Evolutionary conservation across 2,888 invertebrate genomes (phyloP).

Genomic region (Eueremaeus valkanovi): DNA sequence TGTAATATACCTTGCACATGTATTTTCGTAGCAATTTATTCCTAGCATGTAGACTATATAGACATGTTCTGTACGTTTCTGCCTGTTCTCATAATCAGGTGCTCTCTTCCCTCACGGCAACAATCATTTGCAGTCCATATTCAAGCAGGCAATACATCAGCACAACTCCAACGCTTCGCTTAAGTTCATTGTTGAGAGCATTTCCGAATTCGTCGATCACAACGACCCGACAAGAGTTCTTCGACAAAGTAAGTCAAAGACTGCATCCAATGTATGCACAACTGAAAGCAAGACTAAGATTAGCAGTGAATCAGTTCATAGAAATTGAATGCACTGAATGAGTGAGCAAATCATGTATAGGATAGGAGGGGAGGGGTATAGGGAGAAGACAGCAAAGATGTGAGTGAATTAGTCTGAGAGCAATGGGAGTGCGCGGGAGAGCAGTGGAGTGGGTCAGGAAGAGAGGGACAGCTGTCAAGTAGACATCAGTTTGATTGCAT

Average conservation of each 20-base stretch:
- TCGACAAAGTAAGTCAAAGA: conserved; percentile 18
- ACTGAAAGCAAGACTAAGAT: background rate
- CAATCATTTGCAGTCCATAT: conserved; percentile 5
- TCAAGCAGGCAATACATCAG: conserved; percentile 1
- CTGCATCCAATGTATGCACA: background rate
- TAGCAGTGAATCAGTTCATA: too few relatives aligned
- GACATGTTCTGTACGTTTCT: too few relatives aligned
- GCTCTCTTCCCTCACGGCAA: background rate
- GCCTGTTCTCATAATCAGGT: too few relatives aligned
- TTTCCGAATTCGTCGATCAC: background rate
- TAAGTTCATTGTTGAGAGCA: conserved; percentile 11
- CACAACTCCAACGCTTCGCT: conserved; percentile 3
- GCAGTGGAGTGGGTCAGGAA: conserved; percentile 1
- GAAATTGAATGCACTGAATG: too few relatives aligned
- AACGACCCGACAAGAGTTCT: conserved; percentile 9
- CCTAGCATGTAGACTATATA: too few relatives aligned
- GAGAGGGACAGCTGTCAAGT: conserved; percentile 21
- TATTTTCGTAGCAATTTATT: too few relatives aligned
- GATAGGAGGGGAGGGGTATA: too few relatives aligned
- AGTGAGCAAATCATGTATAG: too few relatives aligned
- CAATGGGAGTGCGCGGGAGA: background rate
- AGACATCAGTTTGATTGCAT: background rate
- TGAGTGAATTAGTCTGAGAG: background rate
- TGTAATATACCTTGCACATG: too few relatives aligned
- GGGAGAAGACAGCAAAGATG: too few relatives aligned